phyloP scores from a whole-genome alignment of 23 tunicate genomes.

The Clavelina lepadiformis region DNA sequence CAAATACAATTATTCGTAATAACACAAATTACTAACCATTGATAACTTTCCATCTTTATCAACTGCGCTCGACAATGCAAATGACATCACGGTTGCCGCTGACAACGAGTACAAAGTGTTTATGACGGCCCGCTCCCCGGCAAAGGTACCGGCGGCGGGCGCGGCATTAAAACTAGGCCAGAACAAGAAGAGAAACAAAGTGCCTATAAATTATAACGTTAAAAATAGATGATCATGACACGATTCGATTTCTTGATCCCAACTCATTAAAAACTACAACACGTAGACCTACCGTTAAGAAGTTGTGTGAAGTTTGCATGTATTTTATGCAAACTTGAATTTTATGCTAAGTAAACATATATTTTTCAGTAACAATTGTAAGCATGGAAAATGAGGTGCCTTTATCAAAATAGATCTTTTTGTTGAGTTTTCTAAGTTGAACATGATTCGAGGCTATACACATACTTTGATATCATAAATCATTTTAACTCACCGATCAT shows the following conservation, averaged over 20 bases:
- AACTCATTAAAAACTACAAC: too few relatives aligned
- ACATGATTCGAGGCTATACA: neutral
- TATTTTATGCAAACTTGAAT: neutral
- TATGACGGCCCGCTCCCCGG: conserved; percentile 85
- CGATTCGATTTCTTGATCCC: too few relatives aligned
- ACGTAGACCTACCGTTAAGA: too few relatives aligned
- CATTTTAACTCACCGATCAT: conserved; percentile 92
- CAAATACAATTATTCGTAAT: too few relatives aligned
- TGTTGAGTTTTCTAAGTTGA: too few relatives aligned
- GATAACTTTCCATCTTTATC: conserved; percentile 67
- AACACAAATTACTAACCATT: conserved; percentile 76
- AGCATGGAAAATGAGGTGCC: too few relatives aligned
- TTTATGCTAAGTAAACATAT: too few relatives aligned
- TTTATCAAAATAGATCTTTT: too few relatives aligned
- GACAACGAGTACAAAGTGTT: conserved; percentile 74
- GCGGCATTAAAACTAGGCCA: conserved; percentile 99
- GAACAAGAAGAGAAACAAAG: conserved; percentile 90
- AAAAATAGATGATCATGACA: too few relatives aligned
- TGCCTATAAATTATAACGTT: conserved; percentile 24
- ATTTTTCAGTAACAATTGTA: too few relatives aligned
- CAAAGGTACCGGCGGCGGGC: conserved; percentile 80
- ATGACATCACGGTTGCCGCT: conserved; percentile 56
- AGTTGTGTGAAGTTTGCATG: neutral
- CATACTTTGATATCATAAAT: too few relatives aligned
- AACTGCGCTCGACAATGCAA: conserved; percentile 65